These are phyloP conservation scores for Cyrtodaria siliqua DNA, from an alignment of 2,888 invertebrate genomes.

Conservation along the genomic window DNA sequence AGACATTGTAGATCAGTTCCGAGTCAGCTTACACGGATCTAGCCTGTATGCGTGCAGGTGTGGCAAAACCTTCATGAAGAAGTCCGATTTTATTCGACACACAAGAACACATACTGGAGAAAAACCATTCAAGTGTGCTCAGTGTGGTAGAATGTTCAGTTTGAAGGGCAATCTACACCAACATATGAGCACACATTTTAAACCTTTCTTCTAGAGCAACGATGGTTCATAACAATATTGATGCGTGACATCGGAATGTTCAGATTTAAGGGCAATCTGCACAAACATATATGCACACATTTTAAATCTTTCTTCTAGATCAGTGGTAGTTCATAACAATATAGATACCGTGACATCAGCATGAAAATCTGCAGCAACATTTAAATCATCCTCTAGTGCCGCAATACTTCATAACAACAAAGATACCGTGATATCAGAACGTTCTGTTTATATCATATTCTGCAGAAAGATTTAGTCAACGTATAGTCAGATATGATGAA, in stretches of 20 bases:
- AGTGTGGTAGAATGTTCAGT: slow-evolving; percentile 13
- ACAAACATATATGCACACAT: slow-evolving; percentile 13
- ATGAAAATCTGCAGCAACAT: slow-evolving; percentile 21
- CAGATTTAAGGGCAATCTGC: slow-evolving; percentile 24
- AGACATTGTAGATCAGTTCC: neutral
- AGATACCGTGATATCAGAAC: too few relatives aligned
- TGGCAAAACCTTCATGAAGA: slow-evolving; percentile 7
- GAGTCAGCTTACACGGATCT: neutral
- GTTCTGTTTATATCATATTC: too few relatives aligned
- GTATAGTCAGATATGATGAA: too few relatives aligned
- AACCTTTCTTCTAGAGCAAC: too few relatives aligned
- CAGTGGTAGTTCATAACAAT: too few relatives aligned
- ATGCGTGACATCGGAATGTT: too few relatives aligned
- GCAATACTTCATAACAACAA: too few relatives aligned
- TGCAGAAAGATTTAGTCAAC: too few relatives aligned
- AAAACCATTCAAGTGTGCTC: slow-evolving; percentile 15
- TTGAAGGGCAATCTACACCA: slow-evolving; percentile 27
- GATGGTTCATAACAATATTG: too few relatives aligned
- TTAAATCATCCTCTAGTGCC: too few relatives aligned
- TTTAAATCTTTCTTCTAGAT: neutral
- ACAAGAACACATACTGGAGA: slow-evolving; percentile 19
- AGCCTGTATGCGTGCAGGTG: slow-evolving; percentile 3
- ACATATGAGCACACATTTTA: slow-evolving; percentile 11
- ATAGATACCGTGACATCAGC: too few relatives aligned
- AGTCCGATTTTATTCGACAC: slow-evolving; percentile 15